Evolutionary conservation across 2,113 vertebrate species (phyloP).

Genomic region (Equus quagga): DNA sequence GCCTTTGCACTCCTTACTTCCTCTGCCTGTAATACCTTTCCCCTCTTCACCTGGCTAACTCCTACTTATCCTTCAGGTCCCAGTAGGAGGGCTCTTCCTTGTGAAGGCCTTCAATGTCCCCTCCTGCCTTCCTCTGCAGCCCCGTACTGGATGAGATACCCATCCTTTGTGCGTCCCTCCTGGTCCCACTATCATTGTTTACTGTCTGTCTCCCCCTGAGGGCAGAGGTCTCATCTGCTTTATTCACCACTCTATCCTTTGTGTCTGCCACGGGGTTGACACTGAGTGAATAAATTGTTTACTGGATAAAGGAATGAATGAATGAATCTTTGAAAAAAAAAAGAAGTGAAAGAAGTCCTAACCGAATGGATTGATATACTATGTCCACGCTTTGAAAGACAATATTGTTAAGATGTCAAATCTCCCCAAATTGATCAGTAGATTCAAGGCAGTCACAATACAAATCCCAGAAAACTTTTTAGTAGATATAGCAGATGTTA

Average conservation of each 20-base stretch:
- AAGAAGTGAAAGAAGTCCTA: background rate
- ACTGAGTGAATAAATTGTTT: background rate
- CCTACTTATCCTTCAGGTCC: background rate
- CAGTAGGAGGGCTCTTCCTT: background rate
- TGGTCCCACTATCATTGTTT: background rate
- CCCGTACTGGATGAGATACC: background rate
- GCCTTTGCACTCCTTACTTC: background rate
- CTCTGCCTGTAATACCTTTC: background rate
- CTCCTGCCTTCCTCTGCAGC: background rate
- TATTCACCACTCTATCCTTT: background rate
- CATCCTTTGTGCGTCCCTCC: background rate
- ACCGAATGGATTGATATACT: background rate
- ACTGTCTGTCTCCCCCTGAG: background rate
- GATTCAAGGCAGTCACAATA: background rate
- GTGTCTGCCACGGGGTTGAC: background rate
- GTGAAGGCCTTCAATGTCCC: background rate
- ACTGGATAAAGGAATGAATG: background rate
- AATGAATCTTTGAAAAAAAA: background rate
- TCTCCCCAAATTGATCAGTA: background rate
- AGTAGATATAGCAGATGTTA: background rate
- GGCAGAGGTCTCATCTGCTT: background rate
- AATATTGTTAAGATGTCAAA: background rate
- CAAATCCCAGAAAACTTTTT: constrained; percentile 1
- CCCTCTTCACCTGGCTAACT: background rate
- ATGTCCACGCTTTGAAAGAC: background rate